Conservation (phyloP, 2,113 vertebrate genomes). For the Centropristis striata region DNA sequence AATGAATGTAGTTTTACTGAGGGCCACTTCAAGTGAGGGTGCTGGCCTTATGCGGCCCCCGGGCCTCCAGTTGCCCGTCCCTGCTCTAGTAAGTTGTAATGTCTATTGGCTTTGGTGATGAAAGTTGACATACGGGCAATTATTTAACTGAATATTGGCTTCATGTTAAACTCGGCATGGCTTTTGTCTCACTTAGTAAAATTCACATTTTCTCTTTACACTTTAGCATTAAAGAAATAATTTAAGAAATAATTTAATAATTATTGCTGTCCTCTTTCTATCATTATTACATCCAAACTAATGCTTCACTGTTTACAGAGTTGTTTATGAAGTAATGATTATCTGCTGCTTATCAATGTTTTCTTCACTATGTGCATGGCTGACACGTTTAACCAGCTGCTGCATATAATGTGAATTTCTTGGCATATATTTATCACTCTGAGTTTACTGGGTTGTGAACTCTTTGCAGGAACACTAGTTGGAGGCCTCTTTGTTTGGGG, state of each 20-base stretch:
- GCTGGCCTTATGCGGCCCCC: too few species aligned
- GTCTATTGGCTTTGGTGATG: neutral
- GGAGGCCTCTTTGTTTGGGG: neutral
- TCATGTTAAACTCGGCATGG: accelerated
- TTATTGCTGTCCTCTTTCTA: too few species aligned
- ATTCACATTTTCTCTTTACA: neutral
- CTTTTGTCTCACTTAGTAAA: neutral
- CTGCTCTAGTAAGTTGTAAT: neutral
- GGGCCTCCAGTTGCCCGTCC: too few species aligned
- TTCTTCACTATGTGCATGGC: neutral
- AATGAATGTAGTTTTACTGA: too few species aligned
- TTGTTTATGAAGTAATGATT: too few species aligned
- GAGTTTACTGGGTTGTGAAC: neutral
- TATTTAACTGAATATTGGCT: too few species aligned
- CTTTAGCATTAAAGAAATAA: too few species aligned
- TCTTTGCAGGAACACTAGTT: neutral
- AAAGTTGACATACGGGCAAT: too few species aligned
- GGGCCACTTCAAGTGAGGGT: too few species aligned
- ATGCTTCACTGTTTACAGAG: too few species aligned
- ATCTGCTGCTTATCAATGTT: neutral
- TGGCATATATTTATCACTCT: neutral
- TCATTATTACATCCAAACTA: too few species aligned
- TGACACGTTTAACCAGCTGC: neutral
- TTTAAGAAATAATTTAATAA: too few species aligned
- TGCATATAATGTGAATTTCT: neutral